phyloP scores from a whole-genome alignment of 2,113 vertebrate species.

The Loxodonta africana region DNA sequence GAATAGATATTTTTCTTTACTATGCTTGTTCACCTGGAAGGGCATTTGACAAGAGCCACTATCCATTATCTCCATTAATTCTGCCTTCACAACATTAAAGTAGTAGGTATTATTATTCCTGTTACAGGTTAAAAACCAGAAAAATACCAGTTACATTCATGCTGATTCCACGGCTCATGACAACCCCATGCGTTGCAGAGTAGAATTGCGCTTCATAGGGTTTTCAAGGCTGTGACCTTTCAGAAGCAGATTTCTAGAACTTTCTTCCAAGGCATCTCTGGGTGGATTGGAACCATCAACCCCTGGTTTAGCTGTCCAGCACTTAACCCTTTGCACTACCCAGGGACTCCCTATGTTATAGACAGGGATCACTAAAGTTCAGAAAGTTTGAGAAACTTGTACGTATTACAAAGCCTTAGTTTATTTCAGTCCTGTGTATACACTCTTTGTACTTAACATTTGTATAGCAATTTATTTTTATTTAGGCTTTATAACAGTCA shows the following conservation, averaged over 20 bases:
- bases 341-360: not conserved
- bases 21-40: not conserved
- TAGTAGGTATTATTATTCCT: not conserved
- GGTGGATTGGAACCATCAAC: too few species aligned
- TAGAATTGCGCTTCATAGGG: too few species aligned
- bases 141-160: too few species aligned
- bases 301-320: too few species aligned
- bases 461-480: not conserved
- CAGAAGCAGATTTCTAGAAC: too few species aligned
- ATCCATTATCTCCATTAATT: not conserved
- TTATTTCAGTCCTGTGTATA: not conserved
- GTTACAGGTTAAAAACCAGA: too few species aligned
- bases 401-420: not conserved
- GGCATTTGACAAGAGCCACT: not conserved
- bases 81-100: not conserved
- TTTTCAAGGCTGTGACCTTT: too few species aligned
- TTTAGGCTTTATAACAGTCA: constrained; percentile 3
- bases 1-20: not conserved
- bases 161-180: too few species aligned
- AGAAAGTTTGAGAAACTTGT: constrained; percentile 6
- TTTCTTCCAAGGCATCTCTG: too few species aligned
- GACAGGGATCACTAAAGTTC: not conserved
- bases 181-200: too few species aligned
- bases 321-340: too few species aligned
- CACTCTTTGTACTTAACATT: constrained; percentile 8